Conservation (phyloP, 2,888 invertebrate species). For the Leuctra nigra region DNA sequence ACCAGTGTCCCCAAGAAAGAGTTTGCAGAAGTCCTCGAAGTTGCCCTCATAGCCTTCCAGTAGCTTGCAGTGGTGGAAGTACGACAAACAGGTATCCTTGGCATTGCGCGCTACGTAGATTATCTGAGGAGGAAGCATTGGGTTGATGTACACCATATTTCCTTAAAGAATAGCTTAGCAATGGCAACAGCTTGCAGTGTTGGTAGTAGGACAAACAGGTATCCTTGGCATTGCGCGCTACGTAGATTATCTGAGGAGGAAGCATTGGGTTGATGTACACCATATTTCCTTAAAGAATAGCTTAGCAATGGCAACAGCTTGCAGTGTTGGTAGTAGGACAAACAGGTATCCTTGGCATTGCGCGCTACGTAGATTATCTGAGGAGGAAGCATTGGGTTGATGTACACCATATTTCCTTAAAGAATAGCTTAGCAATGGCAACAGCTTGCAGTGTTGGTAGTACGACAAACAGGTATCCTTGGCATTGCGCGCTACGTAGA, state of each 20-base stretch:
- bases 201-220: constrained; percentile 63
- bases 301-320: too few relatives aligned
- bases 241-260: constrained; percentile 60
- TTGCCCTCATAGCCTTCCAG: constrained; percentile 48
- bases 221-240: constrained; percentile 66
- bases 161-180: too few relatives aligned
- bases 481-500: constrained; percentile 65
- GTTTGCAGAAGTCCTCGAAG: constrained; percentile 52
- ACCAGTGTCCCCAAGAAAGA: constrained; percentile 47
- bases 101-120: constrained; percentile 66
- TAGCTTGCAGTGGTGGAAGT: constrained; percentile 58
- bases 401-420: too few relatives aligned
- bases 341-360: constrained; percentile 63
- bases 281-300: too few relatives aligned
- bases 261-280: too few relatives aligned
- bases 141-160: too few relatives aligned
- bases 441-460: constrained; percentile 57
- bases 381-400: too few relatives aligned
- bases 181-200: constrained; percentile 55
- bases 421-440: too few relatives aligned
- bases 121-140: constrained; percentile 47
- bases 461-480: constrained; percentile 66
- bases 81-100: constrained; percentile 64
- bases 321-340: constrained; percentile 63
- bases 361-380: constrained; percentile 63